Base-by-base conservation (phyloP, 2,888 invertebrate genomes). In the Norana najaformis region DNA sequence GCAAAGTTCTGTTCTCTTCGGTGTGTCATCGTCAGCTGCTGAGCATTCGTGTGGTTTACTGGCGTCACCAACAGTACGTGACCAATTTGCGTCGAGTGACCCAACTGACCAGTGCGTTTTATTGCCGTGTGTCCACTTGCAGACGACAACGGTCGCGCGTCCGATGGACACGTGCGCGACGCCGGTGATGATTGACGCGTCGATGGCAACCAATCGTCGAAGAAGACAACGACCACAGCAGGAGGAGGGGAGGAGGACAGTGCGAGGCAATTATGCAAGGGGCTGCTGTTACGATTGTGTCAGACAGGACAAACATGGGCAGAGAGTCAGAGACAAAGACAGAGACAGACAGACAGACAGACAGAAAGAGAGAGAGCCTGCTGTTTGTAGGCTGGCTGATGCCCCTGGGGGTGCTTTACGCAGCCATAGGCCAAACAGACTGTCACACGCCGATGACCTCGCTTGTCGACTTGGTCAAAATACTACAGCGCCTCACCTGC, bases 61-160 rank as follows among this genome's bases (percentile, higher is more conserved):
- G 0, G 69, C 69, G 30, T n/a, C 11, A 69, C 69, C 30, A 69
- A 30, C n/a, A n/a, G 16, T 69, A 69, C 69, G 69, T 69, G 69
- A 69, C 69, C 69, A 69, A 69, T 69, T 69, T 69, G 69, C 69
- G 69, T 69, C 69, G 69, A 69, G 69, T n/a, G 69, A 69, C 69
- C 69, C 11, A 16, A 13, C 69, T 69, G 69, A 69, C 69, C 69
- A 69, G 30, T 69, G 69, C 69, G 11, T 69, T 69, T 69, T 69
- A 69, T 69, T n/a, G n/a, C 69, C 69, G 69, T n/a, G 69, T 69
- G 69, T 69, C 69, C 69, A 69, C 69, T 69, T 69, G 69, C 69
- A 11, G 69, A 69, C n/a, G 69, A 69, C 69, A 69, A 69, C n/a
- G 69, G 69, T n/a, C 69, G 69, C n/a, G 69, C 69, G 69, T 69